Evolutionary conservation across 2,797 vertebrate genomes (phyloP).

Genomic region (Lacerta viridis): DNA sequence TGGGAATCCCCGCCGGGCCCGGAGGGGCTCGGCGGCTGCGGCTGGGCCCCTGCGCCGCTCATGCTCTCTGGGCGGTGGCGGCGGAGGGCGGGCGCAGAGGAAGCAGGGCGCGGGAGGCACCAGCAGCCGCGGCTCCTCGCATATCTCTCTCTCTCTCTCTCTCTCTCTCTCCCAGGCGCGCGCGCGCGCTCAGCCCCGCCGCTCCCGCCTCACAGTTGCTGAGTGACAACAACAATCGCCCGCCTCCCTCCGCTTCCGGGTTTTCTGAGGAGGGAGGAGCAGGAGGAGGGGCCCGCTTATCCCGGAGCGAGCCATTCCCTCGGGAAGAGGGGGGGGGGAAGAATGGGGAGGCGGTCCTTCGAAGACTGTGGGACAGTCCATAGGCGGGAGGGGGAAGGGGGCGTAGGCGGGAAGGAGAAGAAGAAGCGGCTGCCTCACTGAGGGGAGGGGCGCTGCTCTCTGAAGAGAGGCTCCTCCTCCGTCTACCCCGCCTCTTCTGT

Average conservation of each 20-base stretch:
- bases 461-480: not conserved
- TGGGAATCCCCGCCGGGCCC: constrained; percentile 44
- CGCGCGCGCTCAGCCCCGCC: not conserved
- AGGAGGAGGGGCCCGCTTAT: not conserved
- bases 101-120: constrained; percentile 47
- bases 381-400: not conserved
- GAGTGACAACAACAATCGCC: constrained; percentile 56
- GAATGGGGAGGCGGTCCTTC: not conserved
- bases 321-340: too few species aligned
- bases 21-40: constrained; percentile 49
- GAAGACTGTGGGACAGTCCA: not conserved
- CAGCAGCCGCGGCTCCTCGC: constrained; percentile 16
- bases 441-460: not conserved
- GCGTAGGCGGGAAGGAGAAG: not conserved
- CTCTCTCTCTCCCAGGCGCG: constrained; percentile 52
- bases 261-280: not conserved
- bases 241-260: constrained; percentile 46
- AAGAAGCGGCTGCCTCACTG: not conserved
- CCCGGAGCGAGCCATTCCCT: constrained; percentile 15
- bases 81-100: constrained; percentile 60
- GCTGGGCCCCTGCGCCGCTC: constrained; percentile 60
- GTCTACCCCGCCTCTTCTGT: not conserved
- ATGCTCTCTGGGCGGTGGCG: constrained; percentile 48
- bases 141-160: constrained; percentile 53
- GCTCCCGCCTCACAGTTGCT: constrained; percentile 20